Base-by-base conservation (phyloP, 2,113 vertebrate genomes). In the Probosciger aterrimus region DNA sequence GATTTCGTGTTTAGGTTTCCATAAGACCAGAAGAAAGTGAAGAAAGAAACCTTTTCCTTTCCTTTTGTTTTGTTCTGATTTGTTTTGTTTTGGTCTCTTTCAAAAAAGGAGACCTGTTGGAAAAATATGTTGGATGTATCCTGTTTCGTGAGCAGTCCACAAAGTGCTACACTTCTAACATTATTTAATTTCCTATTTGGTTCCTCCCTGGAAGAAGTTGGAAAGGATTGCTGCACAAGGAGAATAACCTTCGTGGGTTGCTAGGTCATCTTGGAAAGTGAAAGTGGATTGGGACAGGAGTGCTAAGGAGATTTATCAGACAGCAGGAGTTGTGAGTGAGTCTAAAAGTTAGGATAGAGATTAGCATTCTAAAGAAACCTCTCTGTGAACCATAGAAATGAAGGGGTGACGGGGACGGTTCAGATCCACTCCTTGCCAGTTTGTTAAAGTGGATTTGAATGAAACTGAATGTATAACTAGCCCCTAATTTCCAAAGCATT, bases 401-500 rank as follows among this genome's bases (percentile, higher is more conserved):
- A 55, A 73, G 67, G 82, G 31, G 35, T 22, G 46, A 28, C 0
- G 1, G 39, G 11, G 55, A 60, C 3, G 4, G 39, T 23, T 94
- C 55, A 52, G 35, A 84, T 65, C 33, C 77, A 76, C 74, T 76
- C 49, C 46, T 64, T 85, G 63, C 69, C 86, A 65, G 44, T 65
- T 81, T 80, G 63, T 59, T 91, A 0, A 93, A 92, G 59, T 35
- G 44, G 57, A 73, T 92, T 71, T 69, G 80, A 94, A 71, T 92
- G 52, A 73, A 91, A 76, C 2, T 39, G 41, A 77, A 93, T 82
- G 70, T 96, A 35, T 70, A 96, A 93, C 74, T 70, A 67, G 53
- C 49, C 84, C 31, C 57, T 93, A 25, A 94, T 93, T 96, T 95
- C 86, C 83, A 95, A 85, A 82, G 94, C 37, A 60, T 96, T 97